phyloP scores from a whole-genome alignment of 2,113 vertebrate genomes.

The Tinamus guttatus region DNA sequence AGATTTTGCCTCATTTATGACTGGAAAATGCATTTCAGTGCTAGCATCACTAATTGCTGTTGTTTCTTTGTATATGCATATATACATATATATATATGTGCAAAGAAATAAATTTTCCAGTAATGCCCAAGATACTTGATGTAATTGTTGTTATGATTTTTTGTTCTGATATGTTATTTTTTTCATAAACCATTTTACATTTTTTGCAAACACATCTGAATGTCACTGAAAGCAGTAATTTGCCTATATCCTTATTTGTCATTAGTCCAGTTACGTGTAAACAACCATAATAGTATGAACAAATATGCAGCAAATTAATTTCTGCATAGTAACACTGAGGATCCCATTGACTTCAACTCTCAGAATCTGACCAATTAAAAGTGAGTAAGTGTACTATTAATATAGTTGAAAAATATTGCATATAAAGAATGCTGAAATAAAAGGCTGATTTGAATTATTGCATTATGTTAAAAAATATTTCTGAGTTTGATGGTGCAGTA shows the following conservation, averaged over 20 bases:
- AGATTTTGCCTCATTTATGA: not conserved
- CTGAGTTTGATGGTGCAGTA: not conserved
- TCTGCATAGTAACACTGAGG: not conserved
- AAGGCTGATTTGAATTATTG: not conserved
- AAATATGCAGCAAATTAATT: not conserved
- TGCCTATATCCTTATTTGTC: not conserved
- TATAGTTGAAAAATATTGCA: not conserved
- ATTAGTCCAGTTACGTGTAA: not conserved
- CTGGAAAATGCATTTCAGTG: not conserved
- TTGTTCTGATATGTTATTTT: not conserved
- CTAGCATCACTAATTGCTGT: not conserved
- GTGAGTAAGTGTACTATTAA: not conserved
- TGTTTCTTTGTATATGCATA: not conserved
- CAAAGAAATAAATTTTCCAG: not conserved
- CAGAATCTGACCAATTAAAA: constrained; percentile 19
- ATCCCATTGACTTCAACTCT: not conserved
- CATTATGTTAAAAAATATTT: not conserved
- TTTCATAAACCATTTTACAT: not conserved
- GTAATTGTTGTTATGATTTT: not conserved
- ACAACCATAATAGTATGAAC: not conserved
- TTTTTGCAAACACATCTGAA: not conserved
- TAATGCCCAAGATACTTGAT: not conserved
- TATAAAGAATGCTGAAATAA: not conserved
- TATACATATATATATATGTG: not conserved
- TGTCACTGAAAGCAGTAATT: not conserved